phyloP scores from a whole-genome alignment of 2,797 vertebrate genomes.

The Iguana delicatissima region DNA sequence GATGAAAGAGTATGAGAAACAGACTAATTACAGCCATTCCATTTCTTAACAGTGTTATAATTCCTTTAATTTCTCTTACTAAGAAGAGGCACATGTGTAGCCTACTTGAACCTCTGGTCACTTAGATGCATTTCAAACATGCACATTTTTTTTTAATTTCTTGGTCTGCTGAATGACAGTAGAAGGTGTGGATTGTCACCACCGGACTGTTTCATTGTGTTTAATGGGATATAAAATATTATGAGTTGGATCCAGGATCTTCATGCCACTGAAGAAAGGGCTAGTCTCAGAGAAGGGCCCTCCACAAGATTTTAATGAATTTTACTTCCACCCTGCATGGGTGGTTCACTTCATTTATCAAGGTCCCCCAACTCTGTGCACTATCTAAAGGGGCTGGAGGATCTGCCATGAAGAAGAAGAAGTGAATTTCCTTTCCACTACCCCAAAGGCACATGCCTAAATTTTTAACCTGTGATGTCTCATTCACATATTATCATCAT shows the following conservation, averaged over 20 bases:
- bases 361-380: background rate
- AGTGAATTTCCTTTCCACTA: background rate
- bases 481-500: background rate
- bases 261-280: background rate
- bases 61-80: slow-evolving; percentile 10
- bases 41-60: background rate
- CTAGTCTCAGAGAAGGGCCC: background rate
- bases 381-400: too few relatives aligned
- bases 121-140: background rate
- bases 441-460: background rate
- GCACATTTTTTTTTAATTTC: background rate
- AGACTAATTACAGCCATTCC: slow-evolving; percentile 9
- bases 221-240: background rate
- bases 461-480: background rate
- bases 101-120: background rate
- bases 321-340: background rate
- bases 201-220: background rate
- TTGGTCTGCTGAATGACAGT: background rate
- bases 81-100: background rate
- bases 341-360: background rate
- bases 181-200: background rate
- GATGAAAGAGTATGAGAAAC: background rate
- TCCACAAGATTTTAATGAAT: background rate
- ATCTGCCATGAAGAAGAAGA: too few relatives aligned
- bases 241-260: background rate